Conservation (phyloP, 2,113 vertebrate species). For the Poicephalus gulielmi region DNA sequence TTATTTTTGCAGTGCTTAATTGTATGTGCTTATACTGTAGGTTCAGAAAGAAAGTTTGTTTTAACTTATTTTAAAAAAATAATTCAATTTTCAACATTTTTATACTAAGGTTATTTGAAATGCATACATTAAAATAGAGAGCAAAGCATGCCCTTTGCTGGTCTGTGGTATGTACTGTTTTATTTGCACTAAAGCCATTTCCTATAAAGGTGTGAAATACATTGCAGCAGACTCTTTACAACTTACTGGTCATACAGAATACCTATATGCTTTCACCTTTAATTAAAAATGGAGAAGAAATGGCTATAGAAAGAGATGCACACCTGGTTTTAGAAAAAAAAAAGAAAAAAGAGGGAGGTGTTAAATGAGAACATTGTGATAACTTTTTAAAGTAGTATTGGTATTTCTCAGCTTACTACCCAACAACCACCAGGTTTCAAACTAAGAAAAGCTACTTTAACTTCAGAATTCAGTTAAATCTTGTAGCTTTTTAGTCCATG, state of each 20-base stretch:
- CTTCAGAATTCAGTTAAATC: slow-evolving; percentile 37
- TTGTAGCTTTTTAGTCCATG: slow-evolving; percentile 3
- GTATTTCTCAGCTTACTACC: neutral
- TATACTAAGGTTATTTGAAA: slow-evolving; percentile 20
- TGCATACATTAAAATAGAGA: neutral
- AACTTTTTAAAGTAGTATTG: neutral
- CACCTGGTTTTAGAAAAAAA: neutral
- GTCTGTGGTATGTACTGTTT: neutral
- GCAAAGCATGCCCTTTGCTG: slow-evolving; percentile 52
- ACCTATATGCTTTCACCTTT: neutral
- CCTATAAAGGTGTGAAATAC: neutral
- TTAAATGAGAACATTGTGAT: neutral
- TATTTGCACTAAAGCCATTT: slow-evolving; percentile 35
- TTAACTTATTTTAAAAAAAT: slow-evolving; percentile 37
- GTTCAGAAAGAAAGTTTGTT: slow-evolving; percentile 29
- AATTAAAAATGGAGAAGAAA: slow-evolving; percentile 2
- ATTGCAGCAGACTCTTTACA: slow-evolving; percentile 22
- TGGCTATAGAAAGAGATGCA: neutral
- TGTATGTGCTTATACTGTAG: slow-evolving; percentile 9
- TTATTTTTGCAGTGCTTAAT: slow-evolving; percentile 43
- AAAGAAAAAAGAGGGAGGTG: neutral
- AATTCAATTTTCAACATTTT: slow-evolving; percentile 46
- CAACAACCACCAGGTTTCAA: slow-evolving; percentile 22
- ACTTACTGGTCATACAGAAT: neutral
- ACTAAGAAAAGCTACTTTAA: slow-evolving; percentile 15